These are phyloP conservation scores for Colossoma macropomum DNA, from an alignment of 2,113 vertebrate genomes.

Conservation along the genomic window DNA sequence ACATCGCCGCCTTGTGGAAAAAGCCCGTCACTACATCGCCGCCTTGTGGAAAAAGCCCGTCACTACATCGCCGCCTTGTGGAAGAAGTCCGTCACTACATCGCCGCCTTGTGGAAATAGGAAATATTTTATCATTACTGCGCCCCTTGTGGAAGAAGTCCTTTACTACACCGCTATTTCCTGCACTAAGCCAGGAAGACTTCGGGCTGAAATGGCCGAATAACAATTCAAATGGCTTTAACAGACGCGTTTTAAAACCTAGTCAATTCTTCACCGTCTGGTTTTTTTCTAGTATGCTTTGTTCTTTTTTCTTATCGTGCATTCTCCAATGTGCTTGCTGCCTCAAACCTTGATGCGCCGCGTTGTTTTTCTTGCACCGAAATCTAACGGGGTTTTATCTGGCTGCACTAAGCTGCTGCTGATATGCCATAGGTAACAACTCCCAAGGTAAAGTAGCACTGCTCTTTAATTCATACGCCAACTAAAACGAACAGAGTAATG, in stretches of 20 bases:
- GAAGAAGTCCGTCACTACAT: neutral
- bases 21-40: neutral
- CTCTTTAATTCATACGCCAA: neutral
- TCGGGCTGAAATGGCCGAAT: conserved; percentile 5
- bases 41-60: neutral
- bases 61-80: neutral
- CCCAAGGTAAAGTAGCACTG: neutral
- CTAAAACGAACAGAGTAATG: neutral
- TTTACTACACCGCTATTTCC: neutral
- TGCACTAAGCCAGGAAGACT: neutral
- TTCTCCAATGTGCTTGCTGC: neutral
- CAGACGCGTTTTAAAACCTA: neutral
- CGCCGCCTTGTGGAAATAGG: no score
- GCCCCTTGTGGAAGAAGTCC: neutral
- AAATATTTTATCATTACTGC: no score
- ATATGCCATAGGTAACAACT: conserved; percentile 10
- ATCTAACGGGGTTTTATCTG: neutral
- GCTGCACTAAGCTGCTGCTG: neutral
- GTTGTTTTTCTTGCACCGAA: neutral
- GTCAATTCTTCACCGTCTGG: neutral
- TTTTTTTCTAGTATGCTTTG: neutral
- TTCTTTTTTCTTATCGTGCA: neutral
- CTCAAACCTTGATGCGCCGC: neutral
- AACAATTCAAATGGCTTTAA: neutral
- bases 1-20: neutral